These are phyloP conservation scores for Elephantulus edwardii DNA, from an alignment of 2,113 vertebrate species.

Conservation along the genomic window DNA sequence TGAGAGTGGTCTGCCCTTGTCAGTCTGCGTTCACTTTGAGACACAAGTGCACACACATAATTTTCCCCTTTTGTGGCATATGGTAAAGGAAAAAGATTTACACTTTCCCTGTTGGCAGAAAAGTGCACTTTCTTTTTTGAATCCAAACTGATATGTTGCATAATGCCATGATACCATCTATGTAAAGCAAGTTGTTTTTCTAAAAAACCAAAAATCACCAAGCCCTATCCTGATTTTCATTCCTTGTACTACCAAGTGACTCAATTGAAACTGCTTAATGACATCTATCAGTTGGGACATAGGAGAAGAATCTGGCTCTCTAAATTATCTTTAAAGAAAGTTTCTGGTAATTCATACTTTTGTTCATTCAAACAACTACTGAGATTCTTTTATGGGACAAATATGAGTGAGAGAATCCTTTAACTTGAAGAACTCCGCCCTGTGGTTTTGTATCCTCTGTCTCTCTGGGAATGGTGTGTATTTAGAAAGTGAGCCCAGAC, in stretches of 20 bases:
- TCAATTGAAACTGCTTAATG: not conserved
- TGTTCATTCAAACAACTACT: not conserved
- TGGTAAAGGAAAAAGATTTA: constrained; percentile 51
- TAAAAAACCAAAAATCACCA: too few species aligned
- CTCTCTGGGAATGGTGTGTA: not conserved
- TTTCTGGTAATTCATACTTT: not conserved
- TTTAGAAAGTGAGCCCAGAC: not conserved
- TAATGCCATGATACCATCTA: not conserved
- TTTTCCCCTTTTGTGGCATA: constrained; percentile 26
- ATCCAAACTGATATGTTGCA: constrained; percentile 51
- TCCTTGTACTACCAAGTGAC: not conserved
- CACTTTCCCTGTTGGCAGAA: constrained; percentile 52
- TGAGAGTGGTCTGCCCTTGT: not conserved
- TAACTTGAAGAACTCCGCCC: not conserved
- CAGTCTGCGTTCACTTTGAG: constrained; percentile 24
- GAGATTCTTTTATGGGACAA: not conserved
- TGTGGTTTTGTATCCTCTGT: not conserved
- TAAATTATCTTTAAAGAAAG: not conserved
- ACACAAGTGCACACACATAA: not conserved
- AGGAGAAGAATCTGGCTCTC: too few species aligned
- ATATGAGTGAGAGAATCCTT: not conserved
- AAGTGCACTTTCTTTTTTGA: constrained; percentile 50
- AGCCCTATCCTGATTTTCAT: not conserved
- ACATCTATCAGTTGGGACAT: not conserved
- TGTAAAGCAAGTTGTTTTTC: constrained; percentile 41